Evolutionary conservation across 2,113 vertebrate species (phyloP).

Genomic region (Beaufortia kweichowensis): DNA sequence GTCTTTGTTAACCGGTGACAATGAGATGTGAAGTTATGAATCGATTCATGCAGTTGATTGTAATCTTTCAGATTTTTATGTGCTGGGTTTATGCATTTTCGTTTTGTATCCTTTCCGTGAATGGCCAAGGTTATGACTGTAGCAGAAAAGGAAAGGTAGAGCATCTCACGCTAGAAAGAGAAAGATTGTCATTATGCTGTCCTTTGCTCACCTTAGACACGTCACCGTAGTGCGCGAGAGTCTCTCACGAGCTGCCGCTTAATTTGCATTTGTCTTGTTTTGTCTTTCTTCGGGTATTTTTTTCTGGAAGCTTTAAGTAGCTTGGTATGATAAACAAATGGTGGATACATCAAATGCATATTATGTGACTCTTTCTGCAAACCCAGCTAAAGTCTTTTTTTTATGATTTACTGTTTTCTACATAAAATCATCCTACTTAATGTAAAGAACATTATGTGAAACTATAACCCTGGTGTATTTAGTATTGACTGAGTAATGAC

Average conservation of each 20-base stretch:
- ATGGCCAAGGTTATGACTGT: conserved; percentile 51
- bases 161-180: background rate
- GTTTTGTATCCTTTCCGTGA: conserved; percentile 21
- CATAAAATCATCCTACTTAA: no score
- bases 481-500: no score
- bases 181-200: background rate
- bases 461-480: no score
- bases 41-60: conserved; percentile 45
- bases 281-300: conserved; percentile 1
- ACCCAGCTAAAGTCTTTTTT: no score
- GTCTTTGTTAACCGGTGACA: conserved; percentile 52
- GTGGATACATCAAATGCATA: no score
- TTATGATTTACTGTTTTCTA: no score
- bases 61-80: conserved; percentile 27
- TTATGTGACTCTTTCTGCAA: no score
- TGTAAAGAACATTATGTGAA: no score
- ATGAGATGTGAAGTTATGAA: conserved; percentile 47
- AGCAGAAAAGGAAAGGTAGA: conserved; percentile 5
- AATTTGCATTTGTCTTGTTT: conserved; percentile 13
- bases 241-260: background rate
- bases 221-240: background rate
- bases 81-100: conserved; percentile 27
- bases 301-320: background rate
- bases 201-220: conserved; percentile 10
- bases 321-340: background rate